Evolutionary conservation across 2,888 invertebrate species (phyloP).

Genomic region (Boloria euphrosyne): DNA sequence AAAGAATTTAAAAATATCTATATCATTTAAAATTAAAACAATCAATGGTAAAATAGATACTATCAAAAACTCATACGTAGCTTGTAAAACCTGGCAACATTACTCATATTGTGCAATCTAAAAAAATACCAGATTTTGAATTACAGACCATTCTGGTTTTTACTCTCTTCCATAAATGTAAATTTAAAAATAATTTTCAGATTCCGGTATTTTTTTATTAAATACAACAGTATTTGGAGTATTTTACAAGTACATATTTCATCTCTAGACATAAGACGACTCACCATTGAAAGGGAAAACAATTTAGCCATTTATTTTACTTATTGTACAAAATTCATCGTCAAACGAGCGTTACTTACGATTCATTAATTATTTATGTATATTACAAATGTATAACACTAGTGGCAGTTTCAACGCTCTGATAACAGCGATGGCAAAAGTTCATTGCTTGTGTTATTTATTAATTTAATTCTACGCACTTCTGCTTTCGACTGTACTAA

Average conservation of each 20-base stretch:
- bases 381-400: conserved; percentile 72
- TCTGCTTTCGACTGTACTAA: conserved; percentile 12
- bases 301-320: conserved; percentile 40
- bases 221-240: not conserved
- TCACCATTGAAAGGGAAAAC: conserved; percentile 21
- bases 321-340: conserved; percentile 59
- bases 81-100: conserved; percentile 15
- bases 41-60: not conserved
- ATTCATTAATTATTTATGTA: conserved; percentile 58
- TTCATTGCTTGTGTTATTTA: conserved; percentile 39
- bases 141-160: not conserved
- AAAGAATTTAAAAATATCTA: not conserved
- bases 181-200: conserved; percentile 9
- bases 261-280: conserved; percentile 21
- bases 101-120: conserved; percentile 8
- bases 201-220: conserved; percentile 13
- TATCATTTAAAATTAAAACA: not conserved
- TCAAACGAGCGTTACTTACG: conserved; percentile 62
- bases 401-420: conserved; percentile 79
- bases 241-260: conserved; percentile 8
- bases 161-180: not conserved
- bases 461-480: conserved; percentile 19
- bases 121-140: conserved; percentile 13
- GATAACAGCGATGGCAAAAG: conserved; percentile 57
- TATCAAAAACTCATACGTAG: not conserved